Conservation (phyloP, 2,113 vertebrate genomes). For the Silurus glanis region DNA sequence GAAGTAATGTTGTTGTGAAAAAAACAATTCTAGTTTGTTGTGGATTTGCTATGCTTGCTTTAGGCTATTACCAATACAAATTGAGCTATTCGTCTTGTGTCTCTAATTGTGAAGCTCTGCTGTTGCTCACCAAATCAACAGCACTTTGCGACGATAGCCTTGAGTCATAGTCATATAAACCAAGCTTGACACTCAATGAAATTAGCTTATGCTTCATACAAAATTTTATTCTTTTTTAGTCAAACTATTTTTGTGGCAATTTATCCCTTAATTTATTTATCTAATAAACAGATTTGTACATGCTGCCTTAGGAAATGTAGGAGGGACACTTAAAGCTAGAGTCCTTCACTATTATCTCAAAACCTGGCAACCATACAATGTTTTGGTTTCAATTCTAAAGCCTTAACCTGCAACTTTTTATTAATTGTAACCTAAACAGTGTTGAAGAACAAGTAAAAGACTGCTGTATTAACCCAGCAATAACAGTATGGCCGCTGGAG, state of each 20-base stretch:
- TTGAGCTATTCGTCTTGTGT: neutral
- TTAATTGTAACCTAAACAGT: neutral
- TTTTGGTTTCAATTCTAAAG: neutral
- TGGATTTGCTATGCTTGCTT: neutral
- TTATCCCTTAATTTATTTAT: neutral
- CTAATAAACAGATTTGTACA: neutral
- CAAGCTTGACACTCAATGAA: neutral
- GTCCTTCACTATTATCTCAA: neutral
- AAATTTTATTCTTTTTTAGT: neutral
- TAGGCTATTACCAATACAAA: slow-evolving; percentile 18
- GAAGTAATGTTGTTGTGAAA: neutral
- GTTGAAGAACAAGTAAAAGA: neutral
- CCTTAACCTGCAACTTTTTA: neutral
- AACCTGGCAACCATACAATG: too few species aligned
- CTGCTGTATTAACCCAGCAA: neutral
- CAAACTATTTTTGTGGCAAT: neutral
- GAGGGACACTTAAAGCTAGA: neutral
- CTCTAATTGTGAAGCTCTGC: neutral
- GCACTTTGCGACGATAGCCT: slow-evolving; percentile 10
- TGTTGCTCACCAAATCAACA: neutral
- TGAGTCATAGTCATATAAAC: neutral
- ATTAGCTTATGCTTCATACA: neutral
- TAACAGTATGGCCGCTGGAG: neutral
- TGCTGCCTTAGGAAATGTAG: neutral
- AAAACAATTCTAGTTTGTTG: neutral